Evolutionary conservation across 2,888 invertebrate species (phyloP), one percentile per base, ranked within the genome.

Genomic region (Chydorus sphaericus): DNA sequence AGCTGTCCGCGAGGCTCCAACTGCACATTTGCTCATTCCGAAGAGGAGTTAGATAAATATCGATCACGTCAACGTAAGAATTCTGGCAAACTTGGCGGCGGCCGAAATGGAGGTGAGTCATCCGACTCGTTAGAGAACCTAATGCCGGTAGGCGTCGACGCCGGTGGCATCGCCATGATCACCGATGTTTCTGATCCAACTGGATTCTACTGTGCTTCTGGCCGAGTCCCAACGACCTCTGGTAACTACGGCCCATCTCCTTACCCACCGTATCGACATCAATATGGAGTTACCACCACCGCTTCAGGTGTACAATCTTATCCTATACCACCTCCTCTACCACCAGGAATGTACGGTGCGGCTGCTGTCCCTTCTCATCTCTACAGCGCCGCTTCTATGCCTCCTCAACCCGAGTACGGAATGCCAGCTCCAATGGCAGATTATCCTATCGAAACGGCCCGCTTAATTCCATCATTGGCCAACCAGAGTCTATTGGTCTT

Each of bases 21-120:
- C 63, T 94, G 94, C 69, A 90, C 88, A 1, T 94, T 91, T 72
- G 90, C 92, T 6, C 93, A 94, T 69, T 86, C 87, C 0, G 85
- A 86, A 61, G 86, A 90, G 61, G 94, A 94, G 69, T 73, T 92
- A 37, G 91, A 92, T 65, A 84, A 85, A 80, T 57, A 57, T 36
- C 39, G 57, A 37, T 56, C 48, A 7, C 55, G 55, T 18, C 48
- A 55, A 33, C 48, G 55, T 11, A 55, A 55, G 48, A 55, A 55
- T 48, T 55, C 55, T n/a, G 55, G 55, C 33, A 55, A 55, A 28
- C 36, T 31, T 20, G 28, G 44, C 10, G 38, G 26, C 18, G 53
- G 26, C 11, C 28, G 37, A 20, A 33, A 23, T 36, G 39, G 49
- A 33, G 55, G 44, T 8, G 55, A 48, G 18, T 36, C 31, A 23